Evolutionary conservation across 1,140 invertebrate species (phyloP), one percentile per base, ranked within the genome.

Genomic region (Drosophila dunni): DNA sequence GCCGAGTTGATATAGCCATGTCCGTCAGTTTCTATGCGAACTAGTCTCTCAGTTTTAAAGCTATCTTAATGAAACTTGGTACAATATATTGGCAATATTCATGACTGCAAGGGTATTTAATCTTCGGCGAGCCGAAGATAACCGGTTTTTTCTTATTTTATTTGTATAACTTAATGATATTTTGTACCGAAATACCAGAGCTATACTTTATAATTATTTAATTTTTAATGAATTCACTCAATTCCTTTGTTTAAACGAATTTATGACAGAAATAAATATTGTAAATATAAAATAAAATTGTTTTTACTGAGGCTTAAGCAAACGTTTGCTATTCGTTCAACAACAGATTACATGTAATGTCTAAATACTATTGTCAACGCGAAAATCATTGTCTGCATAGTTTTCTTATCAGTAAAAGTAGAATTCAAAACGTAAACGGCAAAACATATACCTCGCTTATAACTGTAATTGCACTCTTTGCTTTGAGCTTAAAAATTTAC

Each of bases 121-220:
- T n/a, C n/a, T n/a, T n/a, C n/a, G n/a, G n/a, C n/a, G n/a, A n/a
- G n/a, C n/a, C n/a, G n/a, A n/a, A n/a, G n/a, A n/a, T n/a, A n/a
- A n/a, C n/a, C n/a, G n/a, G n/a, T n/a, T n/a, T n/a, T n/a, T n/a
- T n/a, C n/a, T n/a, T n/a, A n/a, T n/a, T n/a, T n/a, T n/a, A 3
- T 38, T 38, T 38, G 6, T 38, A 38, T 38, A 3, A 38, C 1
- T 38, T 11, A 38, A 45, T 45, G 24, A 24, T 24, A 45, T 45
- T 45, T 45, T 45, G 42, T 45, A 45, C 42, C 42, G 42, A 45
- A 45, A 45, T 45, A 45, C 42, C n/a, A 13, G 42, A 45, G 42
- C 13, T 45, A 45, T 45, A 45, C 42, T 45, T 45, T n/a, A 45
- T 45, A n/a, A 45, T 38, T 38, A 38, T 38, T 38, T 38, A 2